These are phyloP conservation scores for Hirtodrosophila trivittata DNA, from an alignment of 2,888 invertebrate genomes.

Conservation along the genomic window DNA sequence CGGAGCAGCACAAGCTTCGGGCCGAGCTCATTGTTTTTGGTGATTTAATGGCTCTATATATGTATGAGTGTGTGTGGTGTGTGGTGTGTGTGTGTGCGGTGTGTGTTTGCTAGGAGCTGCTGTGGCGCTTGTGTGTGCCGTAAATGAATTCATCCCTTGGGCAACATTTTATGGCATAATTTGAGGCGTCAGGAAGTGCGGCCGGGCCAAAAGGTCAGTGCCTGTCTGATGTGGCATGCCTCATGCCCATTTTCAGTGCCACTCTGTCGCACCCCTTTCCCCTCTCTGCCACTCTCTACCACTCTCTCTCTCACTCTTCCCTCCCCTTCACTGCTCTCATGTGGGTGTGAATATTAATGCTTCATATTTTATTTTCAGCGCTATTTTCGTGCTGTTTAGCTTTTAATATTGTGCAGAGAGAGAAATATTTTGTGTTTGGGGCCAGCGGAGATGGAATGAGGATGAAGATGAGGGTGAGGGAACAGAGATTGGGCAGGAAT, in stretches of 20 bases:
- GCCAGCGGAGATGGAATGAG: not conserved
- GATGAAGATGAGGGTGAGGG: not conserved
- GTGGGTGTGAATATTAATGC: slow-evolving; percentile 77
- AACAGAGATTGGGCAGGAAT: not conserved
- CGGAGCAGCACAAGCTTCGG: slow-evolving; percentile 24
- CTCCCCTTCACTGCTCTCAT: slow-evolving; percentile 26
- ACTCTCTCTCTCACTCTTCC: not conserved
- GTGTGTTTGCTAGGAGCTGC: slow-evolving; percentile 24
- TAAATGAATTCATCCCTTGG: slow-evolving; percentile 77
- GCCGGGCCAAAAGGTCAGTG: slow-evolving; percentile 67
- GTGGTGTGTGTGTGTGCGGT: slow-evolving; percentile 9
- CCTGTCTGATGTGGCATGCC: slow-evolving; percentile 65
- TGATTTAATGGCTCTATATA: slow-evolving; percentile 66
- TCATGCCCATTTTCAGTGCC: slow-evolving; percentile 44
- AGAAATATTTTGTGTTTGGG: slow-evolving; percentile 19
- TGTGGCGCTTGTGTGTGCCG: slow-evolving; percentile 42
- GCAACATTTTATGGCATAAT: slow-evolving; percentile 78
- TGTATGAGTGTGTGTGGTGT: slow-evolving; percentile 19
- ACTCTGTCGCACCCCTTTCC: not conserved
- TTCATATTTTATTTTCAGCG: slow-evolving; percentile 76
- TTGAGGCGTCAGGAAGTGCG: slow-evolving; percentile 76
- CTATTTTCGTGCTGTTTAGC: slow-evolving; percentile 67
- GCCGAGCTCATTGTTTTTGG: slow-evolving; percentile 75
- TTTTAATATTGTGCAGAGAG: slow-evolving; percentile 57
- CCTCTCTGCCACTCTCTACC: not conserved